Base-by-base conservation (phyloP, 92 coral and sea anemone species). In the Montipora capitata region DNA sequence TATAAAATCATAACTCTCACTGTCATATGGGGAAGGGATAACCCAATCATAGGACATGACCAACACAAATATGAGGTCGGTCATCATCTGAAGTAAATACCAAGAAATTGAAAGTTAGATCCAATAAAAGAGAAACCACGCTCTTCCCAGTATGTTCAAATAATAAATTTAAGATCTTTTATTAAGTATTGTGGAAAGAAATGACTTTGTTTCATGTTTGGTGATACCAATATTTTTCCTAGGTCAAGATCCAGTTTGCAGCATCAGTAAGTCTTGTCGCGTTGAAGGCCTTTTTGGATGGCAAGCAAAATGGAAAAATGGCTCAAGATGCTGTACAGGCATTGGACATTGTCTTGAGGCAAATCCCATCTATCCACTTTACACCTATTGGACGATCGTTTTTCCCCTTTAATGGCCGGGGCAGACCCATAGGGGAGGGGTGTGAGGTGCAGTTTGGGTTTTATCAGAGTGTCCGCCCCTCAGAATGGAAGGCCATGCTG, bases 401-500 rank as follows among this genome's bases (percentile, higher is more conserved):
- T 83, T 96, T 95, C 51, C 96, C 95, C 38, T 69, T 73, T 15
- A 86, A 81, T 67, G 74, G 82, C 5, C 58, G 49, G 9, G 90
- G 84, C 44, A 16, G 12, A 27, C 69, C 85, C 89, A 79, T 96
- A 16, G 99, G 98, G 6, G 94, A 86, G 38, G 99, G 98, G 15
- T 90, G 96, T 80, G 98, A 96, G 89, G 87, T 95, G 42, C 85
- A 92, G 93, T 82, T 87, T 87, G 99, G 99, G 0, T 93, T 91
- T 52, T 95, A 93, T 79, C 96, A 94, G 56, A 96, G 96, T 82
- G 79, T 96, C 3, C 91, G 99, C 61, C 99, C 93, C 8, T 95
- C 98, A 17, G 92, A 95, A 78, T 96, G 99, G 99, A 96, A 96
- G 73, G 94, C 91, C 1, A 91, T 93, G 99, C 94, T 96, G 75